Base-by-base conservation (phyloP, 2,888 invertebrate genomes). In the Hemaris fuciformis region DNA sequence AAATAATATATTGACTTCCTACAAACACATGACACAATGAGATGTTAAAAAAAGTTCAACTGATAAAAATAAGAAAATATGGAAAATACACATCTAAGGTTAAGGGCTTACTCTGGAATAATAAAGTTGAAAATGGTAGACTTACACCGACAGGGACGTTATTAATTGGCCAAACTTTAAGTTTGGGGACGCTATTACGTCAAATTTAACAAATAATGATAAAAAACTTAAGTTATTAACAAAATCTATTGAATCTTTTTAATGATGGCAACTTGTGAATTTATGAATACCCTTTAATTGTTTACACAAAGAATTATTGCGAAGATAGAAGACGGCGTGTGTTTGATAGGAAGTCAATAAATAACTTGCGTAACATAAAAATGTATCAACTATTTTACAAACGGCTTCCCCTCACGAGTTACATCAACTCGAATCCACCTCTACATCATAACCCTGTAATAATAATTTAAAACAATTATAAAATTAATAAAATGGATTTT, bases 381-480 rank as follows among this genome's bases (percentile, higher is more conserved):
- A 63, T 62, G 53, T 53, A 53, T 53, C 53, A 31, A 53, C 10
- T 53, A 53, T 53, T 53, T 53, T 53, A 53, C 31, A 31, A 53
- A 8, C 53, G 18, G 15, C 31, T 4, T 18, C 20, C 18, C 7
- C 31, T 31, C 53, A 15, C 53, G 18, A n/a, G 25, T 15, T 7
- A 18, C 27, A n/a, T n/a, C n/a, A n/a, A n/a, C 27, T 53, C 22
- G 20, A 27, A 58, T n/a, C 46, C 59, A 66, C 72, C 70, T 67
- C 74, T 68, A 65, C 69, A 25, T 46, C 63, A 68, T 72, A 82
- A 81, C 84, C 85, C 83, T 84, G 84, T 82, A 77, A 70, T 66
- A 63, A 70, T 63, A 60, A 67, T 59, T 53, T 53, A 27, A 69
- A 70, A 68, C 62, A 48, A 65, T 46, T 38, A 60, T 46, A 38